phyloP scores from a whole-genome alignment of 2,888 invertebrate genomes.

The Morpho achilles region DNA sequence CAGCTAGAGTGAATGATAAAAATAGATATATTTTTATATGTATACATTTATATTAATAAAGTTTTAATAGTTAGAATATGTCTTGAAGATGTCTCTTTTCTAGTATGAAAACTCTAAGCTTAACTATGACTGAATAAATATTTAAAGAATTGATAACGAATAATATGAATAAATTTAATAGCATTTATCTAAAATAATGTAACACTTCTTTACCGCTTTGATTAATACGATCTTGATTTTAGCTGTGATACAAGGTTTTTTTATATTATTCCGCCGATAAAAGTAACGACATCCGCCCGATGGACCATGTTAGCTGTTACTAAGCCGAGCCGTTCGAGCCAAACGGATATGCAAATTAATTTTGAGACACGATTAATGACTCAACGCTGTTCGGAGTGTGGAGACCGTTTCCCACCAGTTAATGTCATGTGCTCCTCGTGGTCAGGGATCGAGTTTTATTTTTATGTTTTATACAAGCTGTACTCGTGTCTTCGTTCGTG shows the following conservation, averaged over 20 bases:
- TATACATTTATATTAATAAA: too few species aligned
- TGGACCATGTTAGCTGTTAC: conserved; percentile 12
- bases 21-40: too few species aligned
- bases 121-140: too few species aligned
- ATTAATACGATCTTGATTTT: conserved; percentile 5
- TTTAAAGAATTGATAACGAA: too few species aligned
- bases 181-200: too few species aligned
- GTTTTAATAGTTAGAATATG: too few species aligned
- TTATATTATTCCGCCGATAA: conserved; percentile 12
- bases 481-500: too few species aligned
- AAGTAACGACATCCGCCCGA: conserved; percentile 21
- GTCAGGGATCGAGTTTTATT: not conserved
- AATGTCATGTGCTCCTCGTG: conserved; percentile 11
- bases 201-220: too few species aligned
- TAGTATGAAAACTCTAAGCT: too few species aligned
- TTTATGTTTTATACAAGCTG: not conserved
- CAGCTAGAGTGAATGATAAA: too few species aligned
- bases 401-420: conserved; percentile 13
- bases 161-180: too few species aligned
- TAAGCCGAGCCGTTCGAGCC: conserved; percentile 17
- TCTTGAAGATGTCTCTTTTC: too few species aligned
- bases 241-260: conserved; percentile 3
- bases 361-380: conserved; percentile 23
- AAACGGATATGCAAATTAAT: conserved; percentile 26
- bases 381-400: conserved; percentile 16